Conservation (phyloP, 53 echinoderm and acorn worm species). For the Glandiceps talaboti region DNA sequence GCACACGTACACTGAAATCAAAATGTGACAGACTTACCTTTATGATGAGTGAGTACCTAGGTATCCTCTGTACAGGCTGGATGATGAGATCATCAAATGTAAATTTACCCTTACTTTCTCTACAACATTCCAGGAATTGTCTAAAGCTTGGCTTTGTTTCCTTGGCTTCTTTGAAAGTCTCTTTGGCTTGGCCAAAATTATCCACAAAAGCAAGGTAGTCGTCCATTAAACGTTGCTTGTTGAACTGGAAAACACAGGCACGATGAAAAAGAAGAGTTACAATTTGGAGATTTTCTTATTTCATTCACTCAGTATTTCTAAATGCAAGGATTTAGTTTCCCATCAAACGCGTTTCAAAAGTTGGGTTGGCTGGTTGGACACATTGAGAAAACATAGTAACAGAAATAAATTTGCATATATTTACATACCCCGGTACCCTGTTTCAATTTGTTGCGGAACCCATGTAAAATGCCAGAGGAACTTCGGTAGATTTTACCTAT, state of each 20-base stretch:
- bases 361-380: too few relatives aligned
- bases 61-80: slow-evolving; percentile 92
- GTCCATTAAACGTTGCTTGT: slow-evolving; percentile 87
- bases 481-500: too few relatives aligned
- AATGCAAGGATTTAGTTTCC: too few relatives aligned
- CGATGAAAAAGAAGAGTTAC: neutral
- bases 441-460: too few relatives aligned
- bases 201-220: slow-evolving; percentile 94
- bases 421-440: too few relatives aligned
- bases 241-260: slow-evolving; percentile 76
- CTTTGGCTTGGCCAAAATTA: slow-evolving; percentile 91
- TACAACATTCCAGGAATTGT: slow-evolving; percentile 80
- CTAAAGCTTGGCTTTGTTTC: slow-evolving; percentile 76
- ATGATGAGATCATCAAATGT: slow-evolving; percentile 86
- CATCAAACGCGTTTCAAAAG: too few relatives aligned
- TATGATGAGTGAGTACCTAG: slow-evolving; percentile 81
- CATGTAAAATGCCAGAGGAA: too few relatives aligned
- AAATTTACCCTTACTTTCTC: slow-evolving; percentile 75
- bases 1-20: too few relatives aligned
- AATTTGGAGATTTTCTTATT: neutral
- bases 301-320: too few relatives aligned
- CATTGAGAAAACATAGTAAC: too few relatives aligned
- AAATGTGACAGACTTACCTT: too few relatives aligned
- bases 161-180: slow-evolving; percentile 74
- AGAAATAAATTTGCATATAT: too few relatives aligned